These are phyloP conservation scores for Eumeta japonica DNA, from an alignment of 1,140 invertebrate species.

Conservation along the genomic window DNA sequence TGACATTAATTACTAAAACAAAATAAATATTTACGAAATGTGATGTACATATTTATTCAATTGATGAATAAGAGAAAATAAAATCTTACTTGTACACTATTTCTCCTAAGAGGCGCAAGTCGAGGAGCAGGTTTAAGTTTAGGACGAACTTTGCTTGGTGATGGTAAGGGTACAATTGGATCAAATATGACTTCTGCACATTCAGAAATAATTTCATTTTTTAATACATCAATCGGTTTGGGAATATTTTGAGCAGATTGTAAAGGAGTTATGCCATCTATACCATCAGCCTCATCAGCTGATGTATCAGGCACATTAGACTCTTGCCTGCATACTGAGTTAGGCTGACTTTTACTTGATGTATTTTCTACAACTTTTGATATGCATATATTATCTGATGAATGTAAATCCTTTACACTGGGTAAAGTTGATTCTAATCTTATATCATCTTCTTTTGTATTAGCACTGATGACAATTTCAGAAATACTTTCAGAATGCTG, in stretches of 20 bases:
- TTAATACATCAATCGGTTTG: slow-evolving; percentile 38
- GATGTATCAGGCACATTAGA: slow-evolving; percentile 30
- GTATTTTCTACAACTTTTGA: neutral
- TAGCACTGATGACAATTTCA: neutral
- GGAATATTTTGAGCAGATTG: slow-evolving; percentile 23
- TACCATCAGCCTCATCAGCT: slow-evolving; percentile 29
- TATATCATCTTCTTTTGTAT: no score
- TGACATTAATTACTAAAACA: no score
- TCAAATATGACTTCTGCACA: slow-evolving; percentile 50
- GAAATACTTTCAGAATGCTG: no score
- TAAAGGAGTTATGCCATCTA: slow-evolving; percentile 46
- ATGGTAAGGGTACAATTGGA: slow-evolving; percentile 51
- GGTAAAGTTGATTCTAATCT: no score
- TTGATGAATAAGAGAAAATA: no score
- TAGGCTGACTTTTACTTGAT: neutral
- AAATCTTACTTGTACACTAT: slow-evolving; percentile 54
- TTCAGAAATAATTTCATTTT: slow-evolving; percentile 49
- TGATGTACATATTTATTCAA: no score
- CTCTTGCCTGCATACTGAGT: slow-evolving; percentile 11
- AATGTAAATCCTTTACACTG: no score
- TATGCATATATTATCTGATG: neutral
- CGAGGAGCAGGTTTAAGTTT: slow-evolving; percentile 51
- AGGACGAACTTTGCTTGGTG: slow-evolving; percentile 43
- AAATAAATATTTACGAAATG: no score
- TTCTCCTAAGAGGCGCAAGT: slow-evolving; percentile 39